Conservation (phyloP, 2,797 vertebrate species). For the Simalia tracyae region DNA sequence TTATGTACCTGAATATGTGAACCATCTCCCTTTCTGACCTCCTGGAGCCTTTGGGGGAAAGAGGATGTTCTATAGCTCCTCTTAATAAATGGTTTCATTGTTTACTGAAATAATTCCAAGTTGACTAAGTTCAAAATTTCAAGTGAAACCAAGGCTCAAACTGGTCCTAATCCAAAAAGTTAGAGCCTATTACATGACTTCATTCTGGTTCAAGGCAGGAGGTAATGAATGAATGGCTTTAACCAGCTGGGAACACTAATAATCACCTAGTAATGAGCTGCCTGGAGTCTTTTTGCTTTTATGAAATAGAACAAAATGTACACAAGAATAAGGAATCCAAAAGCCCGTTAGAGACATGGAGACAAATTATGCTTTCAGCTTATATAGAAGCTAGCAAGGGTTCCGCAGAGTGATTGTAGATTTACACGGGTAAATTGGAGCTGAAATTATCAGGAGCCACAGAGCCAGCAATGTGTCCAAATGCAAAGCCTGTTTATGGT, state of each 20-base stretch:
- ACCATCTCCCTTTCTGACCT: background rate
- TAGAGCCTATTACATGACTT: background rate
- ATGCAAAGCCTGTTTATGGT: constrained; percentile 22
- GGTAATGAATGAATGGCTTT: constrained; percentile 7
- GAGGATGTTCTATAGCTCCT: background rate
- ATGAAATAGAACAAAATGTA: constrained; percentile 22
- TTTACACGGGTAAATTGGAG: constrained; percentile 22
- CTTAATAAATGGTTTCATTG: background rate
- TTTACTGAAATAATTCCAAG: background rate
- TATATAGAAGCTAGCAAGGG: background rate
- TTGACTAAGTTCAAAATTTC: background rate
- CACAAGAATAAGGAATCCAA: background rate
- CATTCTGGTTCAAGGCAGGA: background rate
- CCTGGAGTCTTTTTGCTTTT: constrained; percentile 14
- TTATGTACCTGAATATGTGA: background rate
- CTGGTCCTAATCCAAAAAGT: background rate
- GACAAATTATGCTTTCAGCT: constrained; percentile 32
- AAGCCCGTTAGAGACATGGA: constrained; percentile 15
- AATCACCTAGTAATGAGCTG: constrained; percentile 21
- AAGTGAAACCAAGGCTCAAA: background rate
- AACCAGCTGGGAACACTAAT: constrained; percentile 21
- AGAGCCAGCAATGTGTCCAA: constrained; percentile 3
- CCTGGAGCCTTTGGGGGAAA: background rate
- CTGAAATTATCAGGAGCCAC: constrained; percentile 3
- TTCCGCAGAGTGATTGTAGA: constrained; percentile 11